Conservation (phyloP, 2,888 invertebrate genomes). For the Cylindroiulus punctatus region DNA sequence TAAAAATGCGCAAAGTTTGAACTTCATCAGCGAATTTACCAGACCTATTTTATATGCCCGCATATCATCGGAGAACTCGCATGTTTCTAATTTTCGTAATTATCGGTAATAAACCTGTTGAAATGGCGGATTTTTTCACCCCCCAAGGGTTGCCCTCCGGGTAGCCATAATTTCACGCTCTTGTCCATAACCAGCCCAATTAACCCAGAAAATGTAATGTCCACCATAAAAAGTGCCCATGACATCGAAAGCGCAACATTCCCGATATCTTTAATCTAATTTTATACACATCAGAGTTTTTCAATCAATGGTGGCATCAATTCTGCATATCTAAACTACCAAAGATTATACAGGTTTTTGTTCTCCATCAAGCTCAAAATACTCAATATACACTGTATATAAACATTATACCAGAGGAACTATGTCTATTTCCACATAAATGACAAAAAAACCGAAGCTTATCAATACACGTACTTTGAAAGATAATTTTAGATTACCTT, state of each 20-base stretch:
- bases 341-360: no score
- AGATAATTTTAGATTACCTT: no score
- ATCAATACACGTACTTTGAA: no score
- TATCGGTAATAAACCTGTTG: not conserved
- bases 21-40: not conserved
- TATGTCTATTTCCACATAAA: no score
- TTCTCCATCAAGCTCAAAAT: no score
- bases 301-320: not conserved
- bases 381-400: no score
- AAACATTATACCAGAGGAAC: no score
- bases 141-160: not conserved
- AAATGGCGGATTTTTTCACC: not conserved
- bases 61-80: not conserved
- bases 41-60: constrained; percentile 5
- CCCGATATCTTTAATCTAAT: not conserved
- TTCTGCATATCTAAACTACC: not conserved
- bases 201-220: not conserved
- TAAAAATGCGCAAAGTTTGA: not conserved
- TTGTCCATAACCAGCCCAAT: not conserved
- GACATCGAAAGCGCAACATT: constrained; percentile 4
- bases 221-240: not conserved
- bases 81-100: constrained; percentile 14
- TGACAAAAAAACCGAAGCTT: no score
- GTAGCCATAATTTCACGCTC: not conserved
- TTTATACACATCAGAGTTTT: not conserved